phyloP scores from a whole-genome alignment of 2,888 invertebrate species.

The Habroteleia sp. region DNA sequence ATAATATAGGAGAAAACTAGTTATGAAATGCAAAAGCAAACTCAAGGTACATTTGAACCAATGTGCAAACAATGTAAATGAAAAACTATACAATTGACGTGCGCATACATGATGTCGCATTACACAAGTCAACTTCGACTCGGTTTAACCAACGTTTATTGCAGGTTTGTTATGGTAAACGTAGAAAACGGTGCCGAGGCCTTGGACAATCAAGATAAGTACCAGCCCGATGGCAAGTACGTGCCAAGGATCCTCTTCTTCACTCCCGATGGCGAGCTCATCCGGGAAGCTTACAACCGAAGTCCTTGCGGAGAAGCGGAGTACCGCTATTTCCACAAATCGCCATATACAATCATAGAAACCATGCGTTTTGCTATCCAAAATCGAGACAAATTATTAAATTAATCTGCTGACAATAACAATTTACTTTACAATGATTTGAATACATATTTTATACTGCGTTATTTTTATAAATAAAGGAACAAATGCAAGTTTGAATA shows the following conservation, averaged over 20 bases:
- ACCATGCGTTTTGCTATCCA: slow-evolving; percentile 81
- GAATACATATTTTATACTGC: no score
- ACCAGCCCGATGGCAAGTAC: slow-evolving; percentile 85
- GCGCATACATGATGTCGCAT: slow-evolving; percentile 35
- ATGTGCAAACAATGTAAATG: slow-evolving; percentile 49
- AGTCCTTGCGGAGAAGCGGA: slow-evolving; percentile 84
- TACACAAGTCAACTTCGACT: slow-evolving; percentile 23
- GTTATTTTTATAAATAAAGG: no score
- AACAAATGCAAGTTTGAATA: no score
- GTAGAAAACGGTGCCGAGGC: slow-evolving; percentile 82
- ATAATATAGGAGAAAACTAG: slow-evolving; percentile 39
- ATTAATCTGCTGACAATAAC: background rate
- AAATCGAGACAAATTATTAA: slow-evolving; percentile 30
- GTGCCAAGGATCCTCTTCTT: slow-evolving; percentile 87
- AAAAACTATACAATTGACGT: slow-evolving; percentile 45
- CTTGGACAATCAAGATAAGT: slow-evolving; percentile 82
- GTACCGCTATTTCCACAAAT: slow-evolving; percentile 83
- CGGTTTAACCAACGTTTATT: slow-evolving; percentile 47
- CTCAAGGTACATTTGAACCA: slow-evolving; percentile 31
- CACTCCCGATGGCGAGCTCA: slow-evolving; percentile 83
- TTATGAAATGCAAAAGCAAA: slow-evolving; percentile 34
- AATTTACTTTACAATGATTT: no score
- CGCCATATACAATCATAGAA: slow-evolving; percentile 82
- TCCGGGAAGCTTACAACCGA: slow-evolving; percentile 83
- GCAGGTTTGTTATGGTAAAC: slow-evolving; percentile 86